Percentiles rank a stretch among this genome's conserved stretches.
Conservation (phyloP, 2,888 invertebrate species). For the Pseudococcus longispinus region DNA sequence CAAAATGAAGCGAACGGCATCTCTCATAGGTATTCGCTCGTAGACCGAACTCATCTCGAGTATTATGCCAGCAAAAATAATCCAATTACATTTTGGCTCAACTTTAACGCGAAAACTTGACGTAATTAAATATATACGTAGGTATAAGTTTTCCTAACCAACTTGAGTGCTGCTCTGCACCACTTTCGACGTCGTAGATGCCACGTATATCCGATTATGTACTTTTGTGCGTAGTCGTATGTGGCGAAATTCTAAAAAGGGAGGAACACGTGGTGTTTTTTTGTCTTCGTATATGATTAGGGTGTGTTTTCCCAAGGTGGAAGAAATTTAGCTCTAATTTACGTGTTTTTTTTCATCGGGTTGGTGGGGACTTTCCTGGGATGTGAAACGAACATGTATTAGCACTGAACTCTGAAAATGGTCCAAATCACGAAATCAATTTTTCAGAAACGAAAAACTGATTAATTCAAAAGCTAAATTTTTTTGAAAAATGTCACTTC, state of each 20-base stretch:
- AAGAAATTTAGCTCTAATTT: neutral
- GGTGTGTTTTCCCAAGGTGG: too few species aligned
- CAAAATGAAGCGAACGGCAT: neutral
- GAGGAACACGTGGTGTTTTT: too few species aligned
- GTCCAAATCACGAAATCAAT: too few species aligned
- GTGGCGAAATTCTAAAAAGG: too few species aligned
- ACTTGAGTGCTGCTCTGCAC: neutral
- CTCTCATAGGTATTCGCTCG: neutral
- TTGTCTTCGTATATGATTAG: too few species aligned
- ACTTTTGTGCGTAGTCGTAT: too few species aligned
- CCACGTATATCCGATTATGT: neutral
- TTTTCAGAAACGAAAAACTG: too few species aligned
- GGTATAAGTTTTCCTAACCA: neutral
- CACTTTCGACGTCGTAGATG: neutral
- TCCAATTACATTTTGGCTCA: neutral
- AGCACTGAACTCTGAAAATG: too few species aligned
- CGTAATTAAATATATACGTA: neutral
- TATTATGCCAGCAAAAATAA: neutral
- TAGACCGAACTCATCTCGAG: neutral
- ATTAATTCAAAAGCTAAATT: too few species aligned
- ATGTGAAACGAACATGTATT: too few species aligned
- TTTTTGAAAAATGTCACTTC: too few species aligned
- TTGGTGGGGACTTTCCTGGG: too few species aligned
- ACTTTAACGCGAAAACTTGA: slow-evolving; percentile 7
- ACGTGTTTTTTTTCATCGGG: neutral